Conservation (phyloP, 1,140 invertebrate genomes). For the Conus ventricosus region DNA sequence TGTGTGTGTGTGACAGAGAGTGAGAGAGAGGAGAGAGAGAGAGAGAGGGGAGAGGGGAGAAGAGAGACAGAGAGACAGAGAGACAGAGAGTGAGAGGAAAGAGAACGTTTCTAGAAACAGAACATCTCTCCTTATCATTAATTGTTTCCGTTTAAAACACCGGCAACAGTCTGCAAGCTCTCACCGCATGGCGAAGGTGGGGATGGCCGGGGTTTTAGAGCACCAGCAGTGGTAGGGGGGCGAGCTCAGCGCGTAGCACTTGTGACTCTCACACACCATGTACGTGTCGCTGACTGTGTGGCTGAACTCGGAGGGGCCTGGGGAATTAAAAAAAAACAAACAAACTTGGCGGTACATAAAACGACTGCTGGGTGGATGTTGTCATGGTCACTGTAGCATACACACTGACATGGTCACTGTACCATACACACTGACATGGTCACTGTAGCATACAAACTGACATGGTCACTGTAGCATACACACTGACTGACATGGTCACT, state of each 20-base stretch:
- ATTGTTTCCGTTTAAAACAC: not conserved
- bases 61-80: too few species aligned
- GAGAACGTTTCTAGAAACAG: too few species aligned
- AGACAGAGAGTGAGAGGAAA: not conserved
- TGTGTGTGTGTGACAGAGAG: not conserved
- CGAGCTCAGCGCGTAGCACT: slow-evolving; percentile 80
- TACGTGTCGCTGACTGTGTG: slow-evolving; percentile 81
- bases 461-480: too few species aligned
- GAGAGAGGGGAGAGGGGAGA: not conserved
- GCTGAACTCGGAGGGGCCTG: slow-evolving; percentile 61
- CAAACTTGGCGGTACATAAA: too few species aligned
- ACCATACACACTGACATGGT: too few species aligned
- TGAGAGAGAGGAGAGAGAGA: too few species aligned
- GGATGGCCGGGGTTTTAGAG: slow-evolving; percentile 67
- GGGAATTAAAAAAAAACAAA: not conserved
- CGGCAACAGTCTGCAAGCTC: not conserved
- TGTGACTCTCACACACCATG: slow-evolving; percentile 89
- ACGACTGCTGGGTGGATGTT: too few species aligned
- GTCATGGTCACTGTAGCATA: too few species aligned
- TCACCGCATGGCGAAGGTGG: slow-evolving; percentile 74
- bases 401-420: too few species aligned
- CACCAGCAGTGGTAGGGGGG: slow-evolving; percentile 68
- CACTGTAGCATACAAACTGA: too few species aligned
- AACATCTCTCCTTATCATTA: not conserved
- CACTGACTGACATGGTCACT: too few species aligned